Base-by-base conservation (phyloP, 2,113 vertebrate genomes). In the Anthoscopus minutus region DNA sequence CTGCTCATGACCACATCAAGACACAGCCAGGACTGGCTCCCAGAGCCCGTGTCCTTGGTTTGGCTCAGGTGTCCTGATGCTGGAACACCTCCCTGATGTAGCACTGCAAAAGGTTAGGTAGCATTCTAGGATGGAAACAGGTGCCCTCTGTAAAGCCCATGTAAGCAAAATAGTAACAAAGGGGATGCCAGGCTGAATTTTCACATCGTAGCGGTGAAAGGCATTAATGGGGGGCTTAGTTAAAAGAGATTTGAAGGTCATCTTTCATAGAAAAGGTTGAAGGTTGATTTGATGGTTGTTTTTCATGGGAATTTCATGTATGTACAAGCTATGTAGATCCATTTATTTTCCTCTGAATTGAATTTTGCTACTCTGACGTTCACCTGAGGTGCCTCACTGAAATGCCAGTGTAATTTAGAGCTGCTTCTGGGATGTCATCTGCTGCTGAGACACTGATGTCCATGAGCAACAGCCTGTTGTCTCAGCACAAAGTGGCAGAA, bases 31-130 rank as follows among this genome's bases (percentile, higher is more conserved):
- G 62, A 40, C 50, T 53, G 53, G n/a, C 58, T 77, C 58, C 13
- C n/a, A 40, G n/a, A 76, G 31, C 66, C 35, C 1, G 2, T 21
- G 50, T 13, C 58, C 67, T 69, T 24, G 50, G 17, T 28, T 65
- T 61, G 38, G 45, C 25, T 45, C 20, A 6, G 67, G n/a, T 48
- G 45, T 56, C 14, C 37, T 86, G 37, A 12, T 48, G 71, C 71
- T 72, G 31, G 54, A 71, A 37, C n/a, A 28, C 3, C 23, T 31
- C 37, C 0, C 0, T 37, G 80, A 30, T 3, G 6, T 3, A 17
- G 58, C 2, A 1, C 40, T 67, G 78, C 2, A 1, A 66, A 81
- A 86, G 40, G 45, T 25, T 50, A 25, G 25, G 50, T 5, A 5
- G 21, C 27, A 9, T 30, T 20, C 35, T n/a, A 23, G 45, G 28